Conservation (phyloP, 2,797 vertebrate species). For the Melanotaenia maccullochi region DNA sequence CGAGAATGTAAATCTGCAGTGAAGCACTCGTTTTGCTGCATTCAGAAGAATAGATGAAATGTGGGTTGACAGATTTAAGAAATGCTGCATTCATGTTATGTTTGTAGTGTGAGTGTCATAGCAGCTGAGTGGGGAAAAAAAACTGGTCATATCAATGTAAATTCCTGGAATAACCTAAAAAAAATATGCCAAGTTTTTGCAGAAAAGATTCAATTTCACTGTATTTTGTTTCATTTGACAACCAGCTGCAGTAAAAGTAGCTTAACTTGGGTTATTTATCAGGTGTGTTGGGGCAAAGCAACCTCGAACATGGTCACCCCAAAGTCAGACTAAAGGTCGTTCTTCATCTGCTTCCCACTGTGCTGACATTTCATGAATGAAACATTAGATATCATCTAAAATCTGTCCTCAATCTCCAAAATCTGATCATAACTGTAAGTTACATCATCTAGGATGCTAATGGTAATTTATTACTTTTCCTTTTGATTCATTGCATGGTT, state of each 20-base stretch:
- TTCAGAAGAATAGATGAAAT: background rate
- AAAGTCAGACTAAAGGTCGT: background rate
- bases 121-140: background rate
- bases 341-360: background rate
- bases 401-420: conserved; percentile 2
- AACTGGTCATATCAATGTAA: background rate
- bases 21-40: background rate
- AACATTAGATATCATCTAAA: conserved; percentile 10
- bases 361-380: conserved; percentile 1
- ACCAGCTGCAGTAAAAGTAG: background rate
- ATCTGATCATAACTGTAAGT: background rate
- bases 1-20: background rate
- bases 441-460: conserved; percentile 8
- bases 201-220: background rate
- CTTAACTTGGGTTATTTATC: background rate
- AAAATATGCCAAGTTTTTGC: background rate
- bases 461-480: conserved; percentile 29
- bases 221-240: background rate
- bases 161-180: background rate
- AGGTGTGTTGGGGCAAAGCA: background rate
- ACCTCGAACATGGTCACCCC: background rate
- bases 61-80: background rate
- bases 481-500: conserved; percentile 40
- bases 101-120: background rate
- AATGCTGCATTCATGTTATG: background rate